phyloP scores from a whole-genome alignment of 2,113 vertebrate genomes.

The Daphoenositta chrysoptera region DNA sequence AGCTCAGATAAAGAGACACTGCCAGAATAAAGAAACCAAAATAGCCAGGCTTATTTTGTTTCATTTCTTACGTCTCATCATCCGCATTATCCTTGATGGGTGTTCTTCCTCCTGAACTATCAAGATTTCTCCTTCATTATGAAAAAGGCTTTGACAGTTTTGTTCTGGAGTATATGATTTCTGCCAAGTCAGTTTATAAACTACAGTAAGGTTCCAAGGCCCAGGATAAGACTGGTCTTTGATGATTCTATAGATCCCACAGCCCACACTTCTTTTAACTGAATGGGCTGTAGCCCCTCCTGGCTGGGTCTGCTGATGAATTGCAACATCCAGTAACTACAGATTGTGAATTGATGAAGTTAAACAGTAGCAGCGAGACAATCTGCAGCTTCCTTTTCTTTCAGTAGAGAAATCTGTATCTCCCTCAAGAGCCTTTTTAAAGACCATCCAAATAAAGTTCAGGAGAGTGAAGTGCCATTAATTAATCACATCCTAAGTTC shows the following conservation, averaged over 20 bases:
- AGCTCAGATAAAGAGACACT: not conserved
- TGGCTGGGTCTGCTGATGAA: not conserved
- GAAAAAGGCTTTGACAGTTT: not conserved
- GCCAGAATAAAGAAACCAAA: not conserved
- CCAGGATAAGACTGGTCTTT: not conserved
- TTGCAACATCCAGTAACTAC: not conserved
- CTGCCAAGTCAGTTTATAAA: not conserved
- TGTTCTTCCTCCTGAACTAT: not conserved
- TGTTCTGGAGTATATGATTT: not conserved
- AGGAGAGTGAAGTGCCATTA: not conserved
- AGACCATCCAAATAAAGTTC: not conserved
- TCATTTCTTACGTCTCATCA: not conserved
- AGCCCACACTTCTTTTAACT: not conserved
- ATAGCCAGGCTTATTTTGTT: not conserved
- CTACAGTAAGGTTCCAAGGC: not conserved
- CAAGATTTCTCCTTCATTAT: not conserved
- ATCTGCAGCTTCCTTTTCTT: not conserved
- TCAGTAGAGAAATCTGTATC: not conserved
- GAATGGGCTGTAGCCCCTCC: not conserved
- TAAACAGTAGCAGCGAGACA: not conserved
- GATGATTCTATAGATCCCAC: not conserved
- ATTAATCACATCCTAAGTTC: not conserved
- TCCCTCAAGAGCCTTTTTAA: conserved; percentile 16
- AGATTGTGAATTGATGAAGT: not conserved
- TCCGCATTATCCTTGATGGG: not conserved